phyloP scores from a whole-genome alignment of 1,140 invertebrate genomes.

The Diplogasteroides magnus region DNA sequence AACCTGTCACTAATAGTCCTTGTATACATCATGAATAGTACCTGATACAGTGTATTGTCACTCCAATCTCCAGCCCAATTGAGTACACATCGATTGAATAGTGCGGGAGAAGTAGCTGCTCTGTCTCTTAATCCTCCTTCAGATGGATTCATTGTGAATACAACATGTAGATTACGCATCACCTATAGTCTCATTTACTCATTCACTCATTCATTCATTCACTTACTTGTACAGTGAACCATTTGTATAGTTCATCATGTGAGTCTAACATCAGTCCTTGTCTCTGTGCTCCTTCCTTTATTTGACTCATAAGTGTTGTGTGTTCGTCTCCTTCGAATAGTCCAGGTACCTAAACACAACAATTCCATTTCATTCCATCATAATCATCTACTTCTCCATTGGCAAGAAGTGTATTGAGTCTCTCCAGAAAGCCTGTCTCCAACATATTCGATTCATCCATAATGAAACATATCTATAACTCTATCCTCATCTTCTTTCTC shows the following conservation, averaged over 20 bases:
- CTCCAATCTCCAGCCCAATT: slow-evolving; percentile 99
- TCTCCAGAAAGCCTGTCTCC: slow-evolving; percentile 94
- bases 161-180: slow-evolving; percentile 96
- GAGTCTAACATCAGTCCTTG: slow-evolving; percentile 97
- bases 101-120: slow-evolving; percentile 92
- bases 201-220: not conserved
- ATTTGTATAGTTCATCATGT: slow-evolving; percentile 95
- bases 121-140: slow-evolving; percentile 94
- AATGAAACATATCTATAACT: slow-evolving; percentile 79
- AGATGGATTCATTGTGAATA: slow-evolving; percentile 99
- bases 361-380: not conserved
- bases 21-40: not conserved
- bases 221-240: slow-evolving; percentile 79
- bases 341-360: slow-evolving; percentile 66
- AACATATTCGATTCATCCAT: slow-evolving; percentile 97
- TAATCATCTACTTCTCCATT: slow-evolving; percentile 76
- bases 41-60: slow-evolving; percentile 86
- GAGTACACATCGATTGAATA: slow-evolving; percentile 97
- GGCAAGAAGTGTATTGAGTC: slow-evolving; percentile 97
- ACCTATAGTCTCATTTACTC: slow-evolving; percentile 66
- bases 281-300: slow-evolving; percentile 94
- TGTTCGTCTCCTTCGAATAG: slow-evolving; percentile 77
- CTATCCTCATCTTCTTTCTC: not conserved
- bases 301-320: slow-evolving; percentile 97
- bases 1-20: slow-evolving; percentile 57